phyloP scores from a whole-genome alignment of 1,140 invertebrate species.

The Drosophila orena region DNA sequence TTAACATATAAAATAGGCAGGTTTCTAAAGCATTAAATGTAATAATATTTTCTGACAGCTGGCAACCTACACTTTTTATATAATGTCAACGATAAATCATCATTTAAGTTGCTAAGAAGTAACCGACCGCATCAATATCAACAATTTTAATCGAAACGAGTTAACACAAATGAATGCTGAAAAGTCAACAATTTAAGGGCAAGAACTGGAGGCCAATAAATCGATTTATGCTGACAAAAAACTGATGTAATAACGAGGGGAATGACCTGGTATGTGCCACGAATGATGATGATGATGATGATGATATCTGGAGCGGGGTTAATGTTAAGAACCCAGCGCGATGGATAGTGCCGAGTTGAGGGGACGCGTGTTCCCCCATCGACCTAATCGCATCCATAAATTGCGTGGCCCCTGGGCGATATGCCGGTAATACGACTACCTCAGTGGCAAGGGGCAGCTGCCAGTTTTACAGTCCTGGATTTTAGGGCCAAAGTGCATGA shows the following conservation, averaged over 20 bases:
- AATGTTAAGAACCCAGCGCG: not conserved
- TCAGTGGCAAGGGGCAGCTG: conserved; percentile 39
- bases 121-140: not conserved
- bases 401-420: conserved; percentile 30
- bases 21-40: not conserved
- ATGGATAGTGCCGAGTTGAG: not conserved
- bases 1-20: not conserved
- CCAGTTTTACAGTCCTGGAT: conserved; percentile 1
- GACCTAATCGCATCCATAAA: conserved; percentile 32
- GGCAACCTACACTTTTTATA: not conserved
- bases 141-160: not conserved
- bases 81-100: not conserved
- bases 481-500: not conserved
- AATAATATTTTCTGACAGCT: too few species aligned
- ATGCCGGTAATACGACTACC: conserved; percentile 37
- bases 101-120: too few species aligned
- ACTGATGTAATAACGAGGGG: conserved; percentile 22
- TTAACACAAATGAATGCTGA: conserved; percentile 17
- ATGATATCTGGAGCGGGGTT: not conserved
- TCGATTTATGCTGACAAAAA: conserved; percentile 36
- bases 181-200: conserved; percentile 13
- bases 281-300: conserved; percentile 4
- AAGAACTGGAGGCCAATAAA: conserved; percentile 7
- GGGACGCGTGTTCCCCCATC: conserved; percentile 3
- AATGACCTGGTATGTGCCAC: conserved; percentile 29